Percentiles rank a stretch among this genome's conserved stretches.
These are phyloP conservation scores for Stratiomys singularior DNA, from an alignment of 2,888 invertebrate genomes.

Conservation along the genomic window DNA sequence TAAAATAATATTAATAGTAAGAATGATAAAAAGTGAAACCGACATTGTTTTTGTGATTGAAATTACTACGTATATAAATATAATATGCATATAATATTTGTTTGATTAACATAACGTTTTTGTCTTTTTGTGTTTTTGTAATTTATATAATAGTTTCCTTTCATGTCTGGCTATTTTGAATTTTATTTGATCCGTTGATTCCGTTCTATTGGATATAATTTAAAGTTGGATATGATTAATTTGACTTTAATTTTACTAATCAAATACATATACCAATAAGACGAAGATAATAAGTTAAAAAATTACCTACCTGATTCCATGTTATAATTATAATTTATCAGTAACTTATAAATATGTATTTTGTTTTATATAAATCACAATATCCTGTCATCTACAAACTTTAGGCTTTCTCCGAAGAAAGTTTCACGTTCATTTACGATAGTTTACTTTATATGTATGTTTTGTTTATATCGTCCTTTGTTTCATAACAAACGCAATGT, in stretches of 20 bases:
- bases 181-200: neutral
- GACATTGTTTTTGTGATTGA: slow-evolving; percentile 15
- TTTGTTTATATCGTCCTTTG: slow-evolving; percentile 15
- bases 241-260: slow-evolving; percentile 7
- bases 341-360: slow-evolving; percentile 35
- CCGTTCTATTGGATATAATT: neutral
- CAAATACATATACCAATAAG: neutral
- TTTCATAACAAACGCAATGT: slow-evolving; percentile 27
- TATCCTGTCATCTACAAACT: slow-evolving; percentile 21
- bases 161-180: neutral
- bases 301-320: slow-evolving; percentile 22
- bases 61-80: slow-evolving; percentile 1
- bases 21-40: neutral
- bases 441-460: neutral
- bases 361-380: slow-evolving; percentile 37
- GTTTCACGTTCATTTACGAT: neutral
- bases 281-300: neutral
- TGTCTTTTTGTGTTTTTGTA: slow-evolving; percentile 23
- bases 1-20: neutral
- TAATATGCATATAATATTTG: neutral
- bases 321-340: slow-evolving; percentile 41
- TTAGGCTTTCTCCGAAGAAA: neutral
- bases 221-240: neutral
- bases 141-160: neutral
- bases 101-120: slow-evolving; percentile 1